Evolutionary conservation across 1,140 invertebrate genomes (phyloP), one percentile per base, ranked within the genome.

Genomic region (Bombyx mori): DNA sequence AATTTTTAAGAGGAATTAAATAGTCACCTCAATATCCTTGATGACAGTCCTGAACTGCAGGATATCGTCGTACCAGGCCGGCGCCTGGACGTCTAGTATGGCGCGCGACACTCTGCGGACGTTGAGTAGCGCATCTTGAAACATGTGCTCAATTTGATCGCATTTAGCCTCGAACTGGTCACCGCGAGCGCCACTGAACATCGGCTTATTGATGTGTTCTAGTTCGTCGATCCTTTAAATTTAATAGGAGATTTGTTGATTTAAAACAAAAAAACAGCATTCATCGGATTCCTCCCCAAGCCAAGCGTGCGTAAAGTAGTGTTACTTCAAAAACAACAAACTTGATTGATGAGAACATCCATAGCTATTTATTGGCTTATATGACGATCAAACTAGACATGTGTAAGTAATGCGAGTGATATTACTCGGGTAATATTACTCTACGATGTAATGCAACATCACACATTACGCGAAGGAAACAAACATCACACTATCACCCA

Each of bases 51-150:
- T 89, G 71, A 94, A 94, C 71, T 89, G 88, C 51, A 92, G 89
- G 68, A 96, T 94, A 70, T 93, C 91, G 66, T 95, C 92, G 71
- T 94, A 93, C 94, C 94, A 95, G 1, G 75, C 79, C 3, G 89
- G 84, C 7, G 90, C 86, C 54, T 90, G 88, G 0, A 97, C 93
- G 73, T 97, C 92, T 26, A 97, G 85, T 53, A 96, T 93, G 6
- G 89, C 90, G 42, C 88, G 71, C 48, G 91, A 89, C 10, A 91
- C 88, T 7, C 82, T 78, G 69, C 91, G 82, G 6, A 97, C 86
- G 35, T 89, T 83, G 46, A 79, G 71, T 8, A 97, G 75, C 43
- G 92, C 90, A n/a, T 91, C 82, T 42, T 90, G 82, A 82, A 96
- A 97, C 70, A 93, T 89, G 54, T 90, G 89, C 80, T 97, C 94